Conservation (phyloP, 2,113 vertebrate genomes). For the Sinocyclocheilus grahami region DNA sequence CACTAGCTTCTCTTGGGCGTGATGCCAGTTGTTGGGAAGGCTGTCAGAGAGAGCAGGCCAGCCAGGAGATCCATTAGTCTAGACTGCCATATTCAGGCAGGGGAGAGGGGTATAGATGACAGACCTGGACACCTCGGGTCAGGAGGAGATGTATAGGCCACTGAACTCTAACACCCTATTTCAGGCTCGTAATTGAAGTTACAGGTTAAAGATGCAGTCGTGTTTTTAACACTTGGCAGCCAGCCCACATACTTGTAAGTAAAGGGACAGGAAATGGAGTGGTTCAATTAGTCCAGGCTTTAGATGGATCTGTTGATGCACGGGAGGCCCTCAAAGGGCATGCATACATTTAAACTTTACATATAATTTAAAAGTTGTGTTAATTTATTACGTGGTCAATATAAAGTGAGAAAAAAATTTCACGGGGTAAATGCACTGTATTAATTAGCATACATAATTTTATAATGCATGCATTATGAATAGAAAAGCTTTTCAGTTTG, state of each 20-base stretch:
- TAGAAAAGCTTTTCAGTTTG: not conserved
- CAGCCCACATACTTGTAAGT: not conserved
- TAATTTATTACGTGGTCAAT: not conserved
- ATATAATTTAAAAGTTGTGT: not conserved
- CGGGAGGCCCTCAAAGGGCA: not conserved
- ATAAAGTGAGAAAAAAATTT: not conserved
- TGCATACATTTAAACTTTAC: not conserved
- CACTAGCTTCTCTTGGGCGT: slow-evolving; percentile 37
- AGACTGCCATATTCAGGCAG: slow-evolving; percentile 40
- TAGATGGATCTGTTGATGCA: not conserved
- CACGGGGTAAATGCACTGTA: not conserved
- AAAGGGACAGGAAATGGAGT: not conserved
- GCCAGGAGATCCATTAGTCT: slow-evolving; percentile 52
- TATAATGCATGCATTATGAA: not conserved
- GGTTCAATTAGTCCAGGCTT: not conserved
- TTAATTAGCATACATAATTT: not conserved
- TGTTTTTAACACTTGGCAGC: slow-evolving; percentile 11
- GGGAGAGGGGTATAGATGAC: not conserved
- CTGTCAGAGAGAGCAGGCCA: slow-evolving; percentile 18
- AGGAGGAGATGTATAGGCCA: slow-evolving; percentile 25
- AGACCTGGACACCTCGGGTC: slow-evolving; percentile 23
- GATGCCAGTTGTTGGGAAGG: slow-evolving; percentile 29
- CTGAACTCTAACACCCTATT: not conserved
- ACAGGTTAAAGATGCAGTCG: not conserved
- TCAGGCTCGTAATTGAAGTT: slow-evolving; percentile 21